Base-by-base conservation (phyloP, 2,113 vertebrate species). In the Varanus salvator region DNA sequence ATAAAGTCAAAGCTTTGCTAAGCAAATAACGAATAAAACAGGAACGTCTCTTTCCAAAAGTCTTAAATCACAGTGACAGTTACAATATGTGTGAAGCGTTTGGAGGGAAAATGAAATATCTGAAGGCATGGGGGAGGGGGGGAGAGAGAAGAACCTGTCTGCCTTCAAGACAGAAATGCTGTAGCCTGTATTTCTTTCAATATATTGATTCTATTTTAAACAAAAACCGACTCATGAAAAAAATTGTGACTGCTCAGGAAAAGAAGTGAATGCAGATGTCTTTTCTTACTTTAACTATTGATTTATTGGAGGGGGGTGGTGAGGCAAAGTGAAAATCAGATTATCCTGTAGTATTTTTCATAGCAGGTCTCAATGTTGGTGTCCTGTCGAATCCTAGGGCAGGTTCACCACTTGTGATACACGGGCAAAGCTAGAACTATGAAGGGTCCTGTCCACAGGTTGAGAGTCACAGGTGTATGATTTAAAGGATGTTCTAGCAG, bases 1-100 rank as follows among this genome's bases (percentile, higher is more conserved):
- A 93, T 93, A 95, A 96, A 96, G 92, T 85, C 90, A 94, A 81
- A 93, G 87, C 85, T 96, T 94, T 96, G 85, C 93, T 94, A 96
- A 95, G 93, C 93, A 96, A 96, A 93, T 95, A 97, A 95, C 90
- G 96, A 94, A 95, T 92, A 96, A 92, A 94, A 91, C 84, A 87
- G 44, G 91, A 94, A 95, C 90, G 57, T 84, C 81, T 93, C 81
- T 89, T 94, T 95, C 78, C 87, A 89, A 54, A 93, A 90, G 93
- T 76, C 84, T 81, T 96, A 95, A 96, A 95, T 97, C 93, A 96
- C 23, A 0, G 31, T 1, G 60, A 94, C 91, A 96, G 93, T 68
- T 93, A 66, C 8, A 0, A 66, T 64, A 88, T 29, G 89, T 9
- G 0, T 29, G 14, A 92, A 94, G 88, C 93, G 92, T 23, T 54